Evolutionary conservation across 1,140 invertebrate genomes (phyloP).

Genomic region (Neodiprion virginianus): DNA sequence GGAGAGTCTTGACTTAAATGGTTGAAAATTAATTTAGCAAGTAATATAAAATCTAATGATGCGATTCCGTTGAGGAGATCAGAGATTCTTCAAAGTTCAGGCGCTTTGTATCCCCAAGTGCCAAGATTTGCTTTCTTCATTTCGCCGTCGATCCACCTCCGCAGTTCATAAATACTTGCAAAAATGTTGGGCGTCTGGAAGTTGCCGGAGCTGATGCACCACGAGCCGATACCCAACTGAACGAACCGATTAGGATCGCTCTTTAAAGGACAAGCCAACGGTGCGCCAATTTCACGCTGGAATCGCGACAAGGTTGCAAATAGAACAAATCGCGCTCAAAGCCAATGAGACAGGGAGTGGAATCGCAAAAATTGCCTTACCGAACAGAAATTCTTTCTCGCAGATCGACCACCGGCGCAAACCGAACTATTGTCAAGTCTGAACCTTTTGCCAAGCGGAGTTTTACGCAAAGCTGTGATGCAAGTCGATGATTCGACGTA

Average conservation of each 20-base stretch:
- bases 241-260: conserved; percentile 36
- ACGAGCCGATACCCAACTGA: conserved; percentile 60
- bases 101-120: neutral
- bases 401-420: conserved; percentile 51
- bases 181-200: neutral
- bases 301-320: conserved; percentile 12
- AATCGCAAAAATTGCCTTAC: neutral
- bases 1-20: too few species aligned
- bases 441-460: conserved; percentile 42
- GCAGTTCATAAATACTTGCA: neutral
- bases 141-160: neutral
- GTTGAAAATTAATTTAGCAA: too few species aligned
- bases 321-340: neutral
- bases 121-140: neutral
- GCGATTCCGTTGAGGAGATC: too few species aligned
- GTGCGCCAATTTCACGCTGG: conserved; percentile 64
- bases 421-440: conserved; percentile 50
- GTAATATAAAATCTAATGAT: too few species aligned
- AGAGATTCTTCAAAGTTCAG: too few species aligned
- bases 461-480: conserved; percentile 33
- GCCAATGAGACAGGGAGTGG: too few species aligned
- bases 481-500: neutral
- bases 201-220: conserved; percentile 54
- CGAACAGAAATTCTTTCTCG: conserved; percentile 52
- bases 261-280: conserved; percentile 52